Conservation (phyloP, 2,113 vertebrate genomes). For the Proterorhinus semilunaris region DNA sequence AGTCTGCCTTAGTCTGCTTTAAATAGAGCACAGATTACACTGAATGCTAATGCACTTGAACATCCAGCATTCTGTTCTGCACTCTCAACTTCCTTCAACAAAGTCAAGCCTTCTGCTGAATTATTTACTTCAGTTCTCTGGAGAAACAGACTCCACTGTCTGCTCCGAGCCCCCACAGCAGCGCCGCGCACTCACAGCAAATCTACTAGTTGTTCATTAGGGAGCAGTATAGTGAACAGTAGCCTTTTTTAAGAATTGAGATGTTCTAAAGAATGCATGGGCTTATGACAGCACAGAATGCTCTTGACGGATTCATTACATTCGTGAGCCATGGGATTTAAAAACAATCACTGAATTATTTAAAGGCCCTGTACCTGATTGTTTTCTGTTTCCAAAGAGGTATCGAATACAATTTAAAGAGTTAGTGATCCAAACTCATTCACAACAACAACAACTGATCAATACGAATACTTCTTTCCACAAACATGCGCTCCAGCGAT, state of each 20-base stretch:
- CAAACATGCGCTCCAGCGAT: too few species aligned
- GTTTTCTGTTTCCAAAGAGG: too few species aligned
- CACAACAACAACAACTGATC: too few species aligned
- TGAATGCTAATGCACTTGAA: conserved; percentile 21
- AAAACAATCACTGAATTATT: too few species aligned
- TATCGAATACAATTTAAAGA: too few species aligned
- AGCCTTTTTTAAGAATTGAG: background rate
- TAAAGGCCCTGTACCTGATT: too few species aligned
- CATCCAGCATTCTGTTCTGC: conserved; percentile 19
- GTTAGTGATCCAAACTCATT: too few species aligned
- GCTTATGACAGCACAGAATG: background rate
- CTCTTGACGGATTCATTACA: too few species aligned
- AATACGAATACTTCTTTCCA: too few species aligned
- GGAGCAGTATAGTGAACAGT: background rate
- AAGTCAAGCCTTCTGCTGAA: conserved; percentile 42
- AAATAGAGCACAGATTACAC: conserved; percentile 1
- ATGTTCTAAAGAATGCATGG: background rate
- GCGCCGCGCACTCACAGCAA: conserved; percentile 18
- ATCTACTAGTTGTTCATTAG: conserved; percentile 15
- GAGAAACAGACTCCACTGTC: conserved; percentile 14
- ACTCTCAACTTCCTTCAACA: conserved; percentile 19
- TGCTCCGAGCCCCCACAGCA: conserved; percentile 29
- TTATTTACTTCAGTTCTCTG: conserved; percentile 46
- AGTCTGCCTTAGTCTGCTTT: background rate
- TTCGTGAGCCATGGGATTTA: too few species aligned